Evolutionary conservation across 2,888 invertebrate genomes (phyloP).

Genomic region (Emmelina monodactyla): DNA sequence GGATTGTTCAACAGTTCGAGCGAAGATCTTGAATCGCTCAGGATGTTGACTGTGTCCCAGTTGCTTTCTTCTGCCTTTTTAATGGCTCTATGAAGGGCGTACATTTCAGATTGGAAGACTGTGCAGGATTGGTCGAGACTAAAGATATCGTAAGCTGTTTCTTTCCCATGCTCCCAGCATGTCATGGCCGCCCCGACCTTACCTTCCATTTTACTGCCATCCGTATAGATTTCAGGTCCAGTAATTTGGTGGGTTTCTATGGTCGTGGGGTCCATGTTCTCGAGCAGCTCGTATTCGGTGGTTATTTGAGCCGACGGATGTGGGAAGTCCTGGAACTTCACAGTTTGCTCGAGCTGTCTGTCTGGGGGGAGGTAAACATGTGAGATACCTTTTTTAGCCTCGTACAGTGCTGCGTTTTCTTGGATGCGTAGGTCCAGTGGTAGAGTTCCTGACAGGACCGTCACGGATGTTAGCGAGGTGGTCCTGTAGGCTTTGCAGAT

Average conservation of each 20-base stretch:
- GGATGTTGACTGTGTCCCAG: not conserved
- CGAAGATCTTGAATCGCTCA: slow-evolving; percentile 14
- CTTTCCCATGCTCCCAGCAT: no score
- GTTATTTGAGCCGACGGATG: slow-evolving; percentile 5
- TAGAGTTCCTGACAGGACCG: no score
- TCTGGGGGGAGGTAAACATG: not conserved
- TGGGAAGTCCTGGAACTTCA: not conserved
- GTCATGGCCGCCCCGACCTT: no score
- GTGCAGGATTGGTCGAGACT: slow-evolving; percentile 10
- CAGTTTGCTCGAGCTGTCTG: slow-evolving; percentile 1
- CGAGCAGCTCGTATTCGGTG: not conserved
- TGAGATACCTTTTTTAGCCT: no score
- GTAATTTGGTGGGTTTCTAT: slow-evolving; percentile 1
- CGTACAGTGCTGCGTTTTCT: no score
- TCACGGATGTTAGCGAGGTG: no score
- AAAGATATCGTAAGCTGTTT: slow-evolving; percentile 4
- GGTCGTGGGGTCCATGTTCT: slow-evolving; percentile 1
- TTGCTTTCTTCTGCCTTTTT: not conserved
- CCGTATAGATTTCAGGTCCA: slow-evolving; percentile 10
- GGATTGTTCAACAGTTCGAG: no score
- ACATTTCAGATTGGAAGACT: slow-evolving; percentile 15
- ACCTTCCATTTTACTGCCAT: no score
- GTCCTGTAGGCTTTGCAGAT: no score
- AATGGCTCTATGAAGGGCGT: no score
- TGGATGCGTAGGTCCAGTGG: no score